phyloP scores from a whole-genome alignment of 2,113 vertebrate species.

The Typhlomys cinereus region DNA sequence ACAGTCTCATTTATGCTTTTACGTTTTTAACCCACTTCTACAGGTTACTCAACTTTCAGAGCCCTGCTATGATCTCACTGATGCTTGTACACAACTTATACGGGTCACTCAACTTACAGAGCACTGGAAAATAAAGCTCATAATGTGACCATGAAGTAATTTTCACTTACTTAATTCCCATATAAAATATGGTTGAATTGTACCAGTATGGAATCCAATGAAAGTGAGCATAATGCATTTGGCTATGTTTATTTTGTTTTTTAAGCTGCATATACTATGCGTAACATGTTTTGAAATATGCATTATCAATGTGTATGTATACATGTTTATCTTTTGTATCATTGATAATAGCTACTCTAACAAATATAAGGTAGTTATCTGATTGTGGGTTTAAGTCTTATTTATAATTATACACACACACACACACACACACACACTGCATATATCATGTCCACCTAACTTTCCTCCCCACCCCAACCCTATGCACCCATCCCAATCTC shows the following conservation, averaged over 20 bases:
- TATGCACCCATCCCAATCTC: background rate
- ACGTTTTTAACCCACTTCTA: too few relatives aligned
- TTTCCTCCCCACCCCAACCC: background rate
- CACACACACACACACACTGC: too few relatives aligned
- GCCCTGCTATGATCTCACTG: too few relatives aligned
- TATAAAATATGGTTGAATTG: background rate
- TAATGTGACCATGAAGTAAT: slow-evolving; percentile 40
- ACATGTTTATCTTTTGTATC: background rate
- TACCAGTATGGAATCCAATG: background rate
- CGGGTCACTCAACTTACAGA: background rate
- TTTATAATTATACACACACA: too few relatives aligned
- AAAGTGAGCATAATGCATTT: background rate
- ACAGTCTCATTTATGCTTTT: too few relatives aligned
- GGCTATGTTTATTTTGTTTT: background rate
- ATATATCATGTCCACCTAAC: background rate
- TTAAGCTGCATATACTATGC: background rate
- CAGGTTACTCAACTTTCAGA: too few relatives aligned
- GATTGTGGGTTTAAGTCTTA: background rate
- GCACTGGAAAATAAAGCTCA: background rate
- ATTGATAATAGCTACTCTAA: background rate
- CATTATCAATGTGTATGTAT: background rate
- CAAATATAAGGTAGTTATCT: background rate
- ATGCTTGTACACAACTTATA: too few relatives aligned
- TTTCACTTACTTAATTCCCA: background rate
- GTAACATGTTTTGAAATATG: background rate